phyloP scores from a whole-genome alignment of 2,113 vertebrate genomes.

The Sander vitreus region DNA sequence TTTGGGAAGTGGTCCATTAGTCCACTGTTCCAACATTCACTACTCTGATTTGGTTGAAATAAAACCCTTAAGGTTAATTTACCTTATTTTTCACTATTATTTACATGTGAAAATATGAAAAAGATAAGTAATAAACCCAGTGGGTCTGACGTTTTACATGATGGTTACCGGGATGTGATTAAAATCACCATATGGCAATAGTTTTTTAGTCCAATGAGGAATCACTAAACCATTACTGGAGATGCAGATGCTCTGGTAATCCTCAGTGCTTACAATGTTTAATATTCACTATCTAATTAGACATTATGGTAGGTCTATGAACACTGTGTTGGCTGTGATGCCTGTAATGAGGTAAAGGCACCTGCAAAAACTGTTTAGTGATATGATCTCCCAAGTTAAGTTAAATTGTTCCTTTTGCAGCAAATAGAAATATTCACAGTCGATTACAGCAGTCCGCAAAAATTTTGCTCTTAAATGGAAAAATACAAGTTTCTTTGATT shows the following conservation, averaged over 20 bases:
- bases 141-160: background rate
- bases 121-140: background rate
- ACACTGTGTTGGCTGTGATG: background rate
- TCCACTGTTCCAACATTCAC: no score
- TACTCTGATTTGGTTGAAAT: no score
- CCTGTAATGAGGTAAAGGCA: constrained; percentile 66
- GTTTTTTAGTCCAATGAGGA: background rate
- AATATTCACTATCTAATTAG: background rate
- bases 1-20: no score
- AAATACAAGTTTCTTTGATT: constrained; percentile 54
- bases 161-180: background rate
- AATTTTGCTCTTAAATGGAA: constrained; percentile 40
- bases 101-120: no score
- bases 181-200: background rate
- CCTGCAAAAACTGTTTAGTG: constrained; percentile 41
- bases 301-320: background rate
- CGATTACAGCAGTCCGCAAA: constrained; percentile 40
- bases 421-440: constrained; percentile 59
- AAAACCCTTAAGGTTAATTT: no score
- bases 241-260: background rate
- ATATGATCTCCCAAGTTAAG: background rate
- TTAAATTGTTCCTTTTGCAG: constrained; percentile 2
- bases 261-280: background rate
- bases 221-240: background rate
- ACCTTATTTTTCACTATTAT: no score